A percentile compares a stretch with the other conserved stretches of the same genome.
Conservation (phyloP, 2,888 invertebrate genomes). For the Drosophila cyrtoloma region DNA sequence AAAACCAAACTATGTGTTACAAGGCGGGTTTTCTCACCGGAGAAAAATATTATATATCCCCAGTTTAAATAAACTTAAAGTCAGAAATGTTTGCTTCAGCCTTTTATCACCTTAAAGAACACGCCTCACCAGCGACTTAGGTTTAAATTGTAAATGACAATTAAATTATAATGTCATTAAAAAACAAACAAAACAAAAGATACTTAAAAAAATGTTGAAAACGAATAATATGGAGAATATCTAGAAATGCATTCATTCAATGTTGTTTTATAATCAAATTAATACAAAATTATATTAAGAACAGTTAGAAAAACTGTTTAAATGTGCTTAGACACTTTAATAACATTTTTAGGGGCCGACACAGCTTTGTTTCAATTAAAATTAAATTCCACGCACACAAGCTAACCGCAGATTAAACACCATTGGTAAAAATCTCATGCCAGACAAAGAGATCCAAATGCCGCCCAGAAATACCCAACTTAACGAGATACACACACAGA, state of each 20-base stretch:
- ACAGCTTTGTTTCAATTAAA: conserved; percentile 47
- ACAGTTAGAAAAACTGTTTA: neutral
- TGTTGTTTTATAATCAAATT: neutral
- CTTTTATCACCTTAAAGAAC: neutral
- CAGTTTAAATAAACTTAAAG: neutral
- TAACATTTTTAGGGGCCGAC: conserved; percentile 1
- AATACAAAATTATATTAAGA: neutral
- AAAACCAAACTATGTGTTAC: neutral
- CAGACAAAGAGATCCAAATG: conserved; percentile 29
- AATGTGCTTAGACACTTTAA: neutral
- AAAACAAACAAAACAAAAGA: neutral
- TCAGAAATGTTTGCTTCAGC: neutral
- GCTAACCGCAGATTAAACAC: conserved; percentile 58
- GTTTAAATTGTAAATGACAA: neutral
- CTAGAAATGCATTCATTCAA: neutral
- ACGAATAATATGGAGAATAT: too few species aligned
- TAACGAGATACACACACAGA: conserved; percentile 23
- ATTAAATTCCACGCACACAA: conserved; percentile 31
- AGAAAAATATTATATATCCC: neutral
- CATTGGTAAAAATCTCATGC: conserved; percentile 57
- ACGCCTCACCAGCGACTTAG: neutral
- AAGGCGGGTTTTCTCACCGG: neutral
- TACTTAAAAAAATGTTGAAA: neutral
- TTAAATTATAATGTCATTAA: neutral
- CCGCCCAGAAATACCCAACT: conserved; percentile 21